Base-by-base conservation (phyloP, 2,113 vertebrate genomes). In the Thinocorus orbignyianus region DNA sequence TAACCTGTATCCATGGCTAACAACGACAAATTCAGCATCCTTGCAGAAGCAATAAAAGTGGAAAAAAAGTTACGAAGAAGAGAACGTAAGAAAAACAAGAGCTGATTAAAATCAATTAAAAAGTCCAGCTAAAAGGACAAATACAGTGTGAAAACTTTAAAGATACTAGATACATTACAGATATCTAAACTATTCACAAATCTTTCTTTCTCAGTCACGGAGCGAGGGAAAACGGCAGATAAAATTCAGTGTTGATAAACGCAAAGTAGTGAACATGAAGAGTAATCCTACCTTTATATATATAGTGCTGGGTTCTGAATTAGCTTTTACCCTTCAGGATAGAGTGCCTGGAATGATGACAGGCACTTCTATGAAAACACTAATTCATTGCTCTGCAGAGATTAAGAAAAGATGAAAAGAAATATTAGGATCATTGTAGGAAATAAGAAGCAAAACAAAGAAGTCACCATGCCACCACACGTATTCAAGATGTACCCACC, bases 351-450 rank as follows among this genome's bases (percentile, higher is more conserved):
- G 48, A 66, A 73, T 0, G 4, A 51, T 96, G 96, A 95, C 93
- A 96, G 91, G 84, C 94, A 93, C 69, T 37, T 96, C 86, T 84
- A 37, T 81, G 92, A 95, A 95, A 97, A 95, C 93, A 96, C 71
- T 90, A 95, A 93, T 96, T 95, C 95, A 87, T 42, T 81, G 65
- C 77, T 96, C 81, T 84, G 86, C 48, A 86, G 73, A 97, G 91
- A 95, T 93, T 91, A 92, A 91, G 85, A 54, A 85, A 81, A 80
- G 77, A 84, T 31, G 30, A 86, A 88, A 91, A 95, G 80, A 96
- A 95, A 91, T 84, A 95, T 89, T 91, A 92, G 84, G 86, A 95
- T 89, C 84, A 9, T 54, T 8, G 5, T 44, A 52, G 86, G 73
- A 95, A 96, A 89, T 44, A 44, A 81, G 81, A 91, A 96, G 86